These are phyloP conservation scores for Xylota sylvarum DNA, from an alignment of 2,888 invertebrate species.

Conservation along the genomic window DNA sequence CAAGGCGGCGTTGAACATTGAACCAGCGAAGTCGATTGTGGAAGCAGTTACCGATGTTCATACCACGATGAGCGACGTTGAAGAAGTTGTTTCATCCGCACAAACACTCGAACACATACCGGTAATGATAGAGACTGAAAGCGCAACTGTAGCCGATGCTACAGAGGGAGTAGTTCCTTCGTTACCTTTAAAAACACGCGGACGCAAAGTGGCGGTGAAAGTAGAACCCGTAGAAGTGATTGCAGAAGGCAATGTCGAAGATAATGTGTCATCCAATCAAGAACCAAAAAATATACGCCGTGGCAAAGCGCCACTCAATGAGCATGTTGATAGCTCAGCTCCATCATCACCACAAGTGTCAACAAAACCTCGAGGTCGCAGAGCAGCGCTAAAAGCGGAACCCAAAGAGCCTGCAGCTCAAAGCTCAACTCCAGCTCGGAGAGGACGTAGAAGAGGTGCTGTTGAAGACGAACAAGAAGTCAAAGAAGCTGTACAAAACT, in stretches of 20 bases:
- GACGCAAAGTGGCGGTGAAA: background rate
- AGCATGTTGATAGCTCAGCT: background rate
- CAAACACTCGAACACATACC: background rate
- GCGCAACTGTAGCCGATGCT: background rate
- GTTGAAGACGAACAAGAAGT: background rate
- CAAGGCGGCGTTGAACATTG: background rate
- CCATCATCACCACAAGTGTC: background rate
- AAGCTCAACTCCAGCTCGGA: background rate
- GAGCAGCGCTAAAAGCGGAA: background rate
- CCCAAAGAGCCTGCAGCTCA: too few species aligned
- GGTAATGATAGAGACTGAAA: background rate
- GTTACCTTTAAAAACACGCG: background rate
- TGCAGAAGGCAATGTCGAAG: background rate
- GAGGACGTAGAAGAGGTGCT: background rate
- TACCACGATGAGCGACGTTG: too few species aligned
- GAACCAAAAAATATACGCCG: background rate
- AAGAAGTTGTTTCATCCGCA: background rate
- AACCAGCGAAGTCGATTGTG: background rate
- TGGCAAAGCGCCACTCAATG: background rate
- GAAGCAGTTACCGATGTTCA: too few species aligned
- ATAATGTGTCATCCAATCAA: background rate
- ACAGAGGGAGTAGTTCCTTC: background rate
- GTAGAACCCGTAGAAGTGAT: background rate
- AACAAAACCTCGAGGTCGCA: slow-evolving; percentile 27
- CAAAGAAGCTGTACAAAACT: background rate